Evolutionary conservation across 2,888 invertebrate genomes (phyloP).

Genomic region (Cartodere bifasciata): DNA sequence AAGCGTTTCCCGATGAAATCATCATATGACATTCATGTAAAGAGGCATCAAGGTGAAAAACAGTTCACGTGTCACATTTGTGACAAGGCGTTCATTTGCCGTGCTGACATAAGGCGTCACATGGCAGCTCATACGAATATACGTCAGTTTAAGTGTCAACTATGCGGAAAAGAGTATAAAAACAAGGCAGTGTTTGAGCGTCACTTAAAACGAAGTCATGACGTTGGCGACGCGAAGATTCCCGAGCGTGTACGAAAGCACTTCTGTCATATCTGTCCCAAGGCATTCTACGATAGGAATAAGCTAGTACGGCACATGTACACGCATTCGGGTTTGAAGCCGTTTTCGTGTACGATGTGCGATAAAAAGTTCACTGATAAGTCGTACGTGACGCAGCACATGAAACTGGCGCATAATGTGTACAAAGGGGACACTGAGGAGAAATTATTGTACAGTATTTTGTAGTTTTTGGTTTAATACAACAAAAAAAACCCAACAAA

Average conservation of each 20-base stretch:
- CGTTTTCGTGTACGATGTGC: conserved; percentile 14
- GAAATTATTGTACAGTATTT: too few species aligned
- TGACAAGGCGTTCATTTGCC: conserved; percentile 16
- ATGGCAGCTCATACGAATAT: conserved; percentile 16
- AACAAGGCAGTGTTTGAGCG: conserved; percentile 34
- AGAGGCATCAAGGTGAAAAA: conserved; percentile 17
- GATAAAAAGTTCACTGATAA: conserved; percentile 16
- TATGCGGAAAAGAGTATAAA: conserved; percentile 39
- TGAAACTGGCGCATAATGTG: conserved; percentile 14
- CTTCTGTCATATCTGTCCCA: conserved; percentile 21
- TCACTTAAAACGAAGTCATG: conserved; percentile 38
- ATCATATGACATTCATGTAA: conserved; percentile 15
- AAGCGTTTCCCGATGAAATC: conserved; percentile 18
- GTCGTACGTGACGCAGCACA: conserved; percentile 15
- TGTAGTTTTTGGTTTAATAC: too few species aligned
- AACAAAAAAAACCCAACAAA: too few species aligned
- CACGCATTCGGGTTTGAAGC: conserved; percentile 16
- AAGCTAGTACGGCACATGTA: conserved; percentile 17
- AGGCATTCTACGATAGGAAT: conserved; percentile 23
- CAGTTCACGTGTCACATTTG: conserved; percentile 18
- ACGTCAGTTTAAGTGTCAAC: conserved; percentile 29
- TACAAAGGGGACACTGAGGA: too few species aligned
- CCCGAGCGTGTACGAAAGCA: conserved; percentile 25
- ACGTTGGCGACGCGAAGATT: conserved; percentile 26
- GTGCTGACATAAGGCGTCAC: conserved; percentile 16